phyloP scores from a whole-genome alignment of 1,140 invertebrate genomes.

The Drepana arcuata region DNA sequence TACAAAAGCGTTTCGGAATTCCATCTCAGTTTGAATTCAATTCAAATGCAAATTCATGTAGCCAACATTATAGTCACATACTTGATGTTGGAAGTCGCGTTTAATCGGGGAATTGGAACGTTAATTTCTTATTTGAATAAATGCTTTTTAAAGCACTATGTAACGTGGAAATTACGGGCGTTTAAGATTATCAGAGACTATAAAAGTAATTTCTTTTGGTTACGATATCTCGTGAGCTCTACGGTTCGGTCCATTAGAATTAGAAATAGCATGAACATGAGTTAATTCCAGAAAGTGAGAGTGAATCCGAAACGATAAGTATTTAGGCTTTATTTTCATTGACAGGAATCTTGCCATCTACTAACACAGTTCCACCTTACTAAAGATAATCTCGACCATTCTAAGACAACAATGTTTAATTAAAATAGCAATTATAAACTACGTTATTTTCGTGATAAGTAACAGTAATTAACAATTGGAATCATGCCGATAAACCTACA shows the following conservation, averaged over 20 bases:
- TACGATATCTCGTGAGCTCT: constrained; percentile 22
- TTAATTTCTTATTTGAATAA: constrained; percentile 32
- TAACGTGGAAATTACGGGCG: constrained; percentile 28
- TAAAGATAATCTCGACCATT: constrained; percentile 40
- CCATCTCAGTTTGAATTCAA: constrained; percentile 24
- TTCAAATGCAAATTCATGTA: constrained; percentile 16
- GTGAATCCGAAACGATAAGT: constrained; percentile 19
- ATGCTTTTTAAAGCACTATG: constrained; percentile 18
- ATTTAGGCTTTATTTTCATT: constrained; percentile 27
- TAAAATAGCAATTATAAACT: constrained; percentile 38
- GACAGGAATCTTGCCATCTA: constrained; percentile 30
- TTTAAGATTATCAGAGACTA: constrained; percentile 29
- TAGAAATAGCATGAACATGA: too few species aligned
- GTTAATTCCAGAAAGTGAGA: constrained; percentile 6
- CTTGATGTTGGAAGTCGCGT: constrained; percentile 4
- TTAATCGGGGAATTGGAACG: constrained; percentile 16
- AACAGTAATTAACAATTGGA: constrained; percentile 63
- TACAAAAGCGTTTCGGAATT: constrained; percentile 48
- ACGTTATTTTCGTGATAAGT: constrained; percentile 52
- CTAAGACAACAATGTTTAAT: constrained; percentile 25
- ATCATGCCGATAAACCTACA: constrained; percentile 61
- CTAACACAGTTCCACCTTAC: constrained; percentile 64
- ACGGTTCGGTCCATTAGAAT: constrained; percentile 36
- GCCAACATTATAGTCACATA: too few species aligned
- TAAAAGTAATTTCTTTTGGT: constrained; percentile 22